A percentile compares a stretch with the other conserved stretches of the same genome.
Conservation (phyloP, 2,113 vertebrate species). For the Caloenas nicobarica region DNA sequence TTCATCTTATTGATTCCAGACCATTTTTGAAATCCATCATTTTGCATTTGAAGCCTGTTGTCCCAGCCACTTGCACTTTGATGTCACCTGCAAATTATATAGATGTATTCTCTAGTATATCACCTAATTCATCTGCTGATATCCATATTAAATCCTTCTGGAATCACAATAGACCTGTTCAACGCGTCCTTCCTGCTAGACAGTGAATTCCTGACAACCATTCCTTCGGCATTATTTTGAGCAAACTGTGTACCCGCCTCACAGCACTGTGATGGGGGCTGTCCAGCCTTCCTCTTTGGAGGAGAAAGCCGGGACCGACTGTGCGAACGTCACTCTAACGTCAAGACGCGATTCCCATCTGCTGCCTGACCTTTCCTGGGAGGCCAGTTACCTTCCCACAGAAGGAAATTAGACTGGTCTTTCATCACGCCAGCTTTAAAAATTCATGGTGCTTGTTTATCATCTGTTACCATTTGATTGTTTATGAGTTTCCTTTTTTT, state of each 20-base stretch:
- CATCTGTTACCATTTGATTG: neutral
- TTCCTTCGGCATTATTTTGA: neutral
- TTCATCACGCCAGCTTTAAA: neutral
- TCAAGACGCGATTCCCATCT: neutral
- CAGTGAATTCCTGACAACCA: neutral
- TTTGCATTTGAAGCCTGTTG: neutral
- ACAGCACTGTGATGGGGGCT: neutral
- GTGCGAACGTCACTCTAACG: neutral
- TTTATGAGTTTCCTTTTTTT: neutral
- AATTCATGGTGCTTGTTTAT: fast-evolving
- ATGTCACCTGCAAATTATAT: neutral
- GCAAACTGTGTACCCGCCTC: neutral
- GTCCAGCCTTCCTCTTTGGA: neutral
- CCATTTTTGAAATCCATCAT: neutral
- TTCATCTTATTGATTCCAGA: neutral
- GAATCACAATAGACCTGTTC: neutral
- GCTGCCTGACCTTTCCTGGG: neutral
- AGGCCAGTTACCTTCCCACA: neutral
- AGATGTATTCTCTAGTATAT: neutral
- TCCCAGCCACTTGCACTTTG: neutral
- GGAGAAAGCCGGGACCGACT: neutral
- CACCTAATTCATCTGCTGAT: neutral
- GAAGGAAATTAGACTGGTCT: neutral
- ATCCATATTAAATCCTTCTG: neutral
- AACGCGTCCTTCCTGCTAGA: neutral